Evolutionary conservation across 2,113 vertebrate species (phyloP).

Genomic region (Corynorhinus townsendii): DNA sequence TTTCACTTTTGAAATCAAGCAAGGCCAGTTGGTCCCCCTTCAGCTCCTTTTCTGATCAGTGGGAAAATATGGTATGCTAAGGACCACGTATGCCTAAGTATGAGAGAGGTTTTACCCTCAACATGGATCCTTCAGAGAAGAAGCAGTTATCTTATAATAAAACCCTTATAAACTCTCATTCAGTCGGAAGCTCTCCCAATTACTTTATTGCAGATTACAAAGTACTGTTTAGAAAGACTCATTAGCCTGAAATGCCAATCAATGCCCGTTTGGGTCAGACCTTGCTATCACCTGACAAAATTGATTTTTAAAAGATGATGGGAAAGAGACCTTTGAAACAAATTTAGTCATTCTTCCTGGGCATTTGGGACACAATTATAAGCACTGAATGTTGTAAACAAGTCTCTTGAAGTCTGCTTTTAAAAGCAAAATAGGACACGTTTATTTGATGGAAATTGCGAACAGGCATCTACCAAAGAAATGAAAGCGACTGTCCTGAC

Average conservation of each 20-base stretch:
- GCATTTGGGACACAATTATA: conserved; percentile 7
- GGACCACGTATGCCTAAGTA: fast-evolving
- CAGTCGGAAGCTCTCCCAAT: background rate
- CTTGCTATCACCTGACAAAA: conserved; percentile 28
- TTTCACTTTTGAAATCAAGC: background rate
- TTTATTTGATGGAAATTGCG: background rate
- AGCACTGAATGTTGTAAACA: conserved; percentile 5
- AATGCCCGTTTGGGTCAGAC: background rate
- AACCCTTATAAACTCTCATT: background rate
- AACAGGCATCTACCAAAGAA: background rate
- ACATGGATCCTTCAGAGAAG: background rate
- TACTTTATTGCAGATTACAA: background rate
- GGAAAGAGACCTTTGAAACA: background rate
- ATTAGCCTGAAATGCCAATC: background rate
- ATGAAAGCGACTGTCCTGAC: background rate
- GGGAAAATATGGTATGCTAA: fast-evolving
- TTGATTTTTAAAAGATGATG: background rate
- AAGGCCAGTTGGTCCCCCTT: fast-evolving
- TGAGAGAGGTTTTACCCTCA: background rate
- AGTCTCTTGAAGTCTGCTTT: conserved; percentile 40
- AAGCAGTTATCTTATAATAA: background rate
- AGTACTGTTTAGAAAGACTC: background rate
- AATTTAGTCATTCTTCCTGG: conserved; percentile 2
- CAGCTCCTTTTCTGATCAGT: fast-evolving
- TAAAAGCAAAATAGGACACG: conserved; percentile 17